Evolutionary conservation across 2,113 vertebrate genomes (phyloP), one percentile per base, ranked within the genome.

Genomic region (Philantomba maxwellii): DNA sequence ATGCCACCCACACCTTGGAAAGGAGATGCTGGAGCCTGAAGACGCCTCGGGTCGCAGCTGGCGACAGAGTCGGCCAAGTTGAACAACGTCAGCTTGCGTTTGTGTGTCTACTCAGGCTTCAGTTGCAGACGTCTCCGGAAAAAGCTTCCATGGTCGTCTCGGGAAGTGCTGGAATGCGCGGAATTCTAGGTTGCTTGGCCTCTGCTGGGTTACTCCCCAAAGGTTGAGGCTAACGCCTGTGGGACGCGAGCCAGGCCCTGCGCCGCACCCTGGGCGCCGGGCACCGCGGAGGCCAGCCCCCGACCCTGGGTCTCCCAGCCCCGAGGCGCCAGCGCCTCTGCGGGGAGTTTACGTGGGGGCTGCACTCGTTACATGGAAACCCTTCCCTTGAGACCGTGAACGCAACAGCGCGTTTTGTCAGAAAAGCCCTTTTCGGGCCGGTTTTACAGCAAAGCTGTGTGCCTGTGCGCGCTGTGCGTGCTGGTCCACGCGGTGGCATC

Each of bases 271-370:
- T 14, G 2, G 26, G 25, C 43, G 14, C 13, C 7, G 0, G 73
- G 39, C 73, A 9, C 14, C 7, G 14, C 15, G 73, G 43, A n/a
- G 5, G 17, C 33, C 78, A n/a, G 47, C 13, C 47, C 47, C 28
- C 28, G 5, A 7, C 28, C 33, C 47, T n/a, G n/a, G 3, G 1
- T 0, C 28, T 80, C 28, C 77, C 4, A 6, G 10, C 28, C 2
- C 28, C 2, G 11, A 6, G 17, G 17, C 6, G 2, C 33, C 49
- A 3, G 0, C 6, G 12, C 33, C 12, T 7, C 21, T 1, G 78
- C 17, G 6, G 78, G 30, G 11, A 21, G 49, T 14, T n/a, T 7
- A 14, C 47, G 2, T n/a, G 33, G 49, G 33, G 78, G 21, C 78
- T 36, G 49, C 78, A 1, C 78, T 36, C 19, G 1, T 14, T 6